Conservation (phyloP, 2,797 vertebrate species). For the Pterois miles region DNA sequence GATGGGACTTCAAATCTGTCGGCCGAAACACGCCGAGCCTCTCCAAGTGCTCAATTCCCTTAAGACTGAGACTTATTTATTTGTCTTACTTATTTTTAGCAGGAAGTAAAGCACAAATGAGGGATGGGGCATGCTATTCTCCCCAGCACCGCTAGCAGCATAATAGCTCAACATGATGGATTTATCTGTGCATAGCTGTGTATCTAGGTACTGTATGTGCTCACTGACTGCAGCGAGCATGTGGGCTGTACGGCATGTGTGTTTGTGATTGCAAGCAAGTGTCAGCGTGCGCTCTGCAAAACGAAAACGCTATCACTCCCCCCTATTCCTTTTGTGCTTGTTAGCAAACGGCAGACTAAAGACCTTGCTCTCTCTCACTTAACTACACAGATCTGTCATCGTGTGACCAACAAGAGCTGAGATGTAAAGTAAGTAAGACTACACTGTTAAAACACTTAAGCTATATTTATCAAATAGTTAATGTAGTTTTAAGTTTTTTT, state of each 20-base stretch:
- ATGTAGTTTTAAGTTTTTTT: background rate
- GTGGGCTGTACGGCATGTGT: slow-evolving; percentile 20
- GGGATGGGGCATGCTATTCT: slow-evolving; percentile 67
- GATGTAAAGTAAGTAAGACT: slow-evolving; percentile 18
- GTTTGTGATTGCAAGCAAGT: slow-evolving; percentile 34
- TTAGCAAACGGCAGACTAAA: slow-evolving; percentile 44
- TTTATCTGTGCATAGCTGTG: slow-evolving; percentile 62
- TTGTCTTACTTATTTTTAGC: slow-evolving; percentile 76
- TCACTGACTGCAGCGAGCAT: slow-evolving; percentile 35
- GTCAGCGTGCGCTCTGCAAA: slow-evolving; percentile 54
- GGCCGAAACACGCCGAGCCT: slow-evolving; percentile 29
- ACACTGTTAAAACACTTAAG: background rate
- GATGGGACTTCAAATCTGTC: slow-evolving; percentile 38
- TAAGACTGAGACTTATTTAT: slow-evolving; percentile 62
- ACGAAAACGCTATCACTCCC: slow-evolving; percentile 45
- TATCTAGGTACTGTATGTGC: slow-evolving; percentile 55
- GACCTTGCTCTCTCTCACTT: slow-evolving; percentile 40
- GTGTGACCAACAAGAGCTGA: background rate
- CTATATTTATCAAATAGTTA: background rate
- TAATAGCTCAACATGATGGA: slow-evolving; percentile 81
- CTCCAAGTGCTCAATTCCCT: slow-evolving; percentile 39
- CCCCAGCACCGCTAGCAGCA: slow-evolving; percentile 61
- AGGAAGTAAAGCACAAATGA: slow-evolving; percentile 69
- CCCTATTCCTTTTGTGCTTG: slow-evolving; percentile 42
- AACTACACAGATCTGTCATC: slow-evolving; percentile 32